Percentiles rank a stretch among this genome's conserved stretches.
These are phyloP conservation scores for Ormyrus thymus DNA, from an alignment of 2,888 invertebrate genomes.

Conservation along the genomic window DNA sequence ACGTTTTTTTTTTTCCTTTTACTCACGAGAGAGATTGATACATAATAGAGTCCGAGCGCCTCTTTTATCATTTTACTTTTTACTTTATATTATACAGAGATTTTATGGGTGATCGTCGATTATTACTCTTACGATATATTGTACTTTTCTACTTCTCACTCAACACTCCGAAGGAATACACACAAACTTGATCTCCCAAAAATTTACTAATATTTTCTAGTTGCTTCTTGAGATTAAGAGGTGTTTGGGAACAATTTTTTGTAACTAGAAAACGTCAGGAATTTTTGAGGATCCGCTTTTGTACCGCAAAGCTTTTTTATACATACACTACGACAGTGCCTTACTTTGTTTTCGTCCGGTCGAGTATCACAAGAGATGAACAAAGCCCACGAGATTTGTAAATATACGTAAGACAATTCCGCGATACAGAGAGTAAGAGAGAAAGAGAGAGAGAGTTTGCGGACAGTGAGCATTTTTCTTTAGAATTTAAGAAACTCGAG, in stretches of 20 bases:
- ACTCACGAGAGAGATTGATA: slow-evolving; percentile 13
- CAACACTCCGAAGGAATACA: neutral
- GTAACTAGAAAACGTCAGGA: slow-evolving; percentile 2
- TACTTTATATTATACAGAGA: neutral
- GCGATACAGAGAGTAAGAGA: neutral
- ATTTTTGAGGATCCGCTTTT: slow-evolving; percentile 21
- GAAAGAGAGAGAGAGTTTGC: slow-evolving; percentile 30
- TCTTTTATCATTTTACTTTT: neutral
- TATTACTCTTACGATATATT: neutral
- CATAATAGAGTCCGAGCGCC: slow-evolving; percentile 7
- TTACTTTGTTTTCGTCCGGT: slow-evolving; percentile 40
- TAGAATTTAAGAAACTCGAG: slow-evolving; percentile 49
- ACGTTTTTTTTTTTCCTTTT: neutral
- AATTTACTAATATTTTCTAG: slow-evolving; percentile 14
- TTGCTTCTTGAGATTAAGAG: neutral
- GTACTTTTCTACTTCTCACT: slow-evolving; percentile 9
- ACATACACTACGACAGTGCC: slow-evolving; percentile 35
- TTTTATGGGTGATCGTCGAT: slow-evolving; percentile 4
- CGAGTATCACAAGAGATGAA: slow-evolving; percentile 8
- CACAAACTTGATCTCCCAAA: neutral
- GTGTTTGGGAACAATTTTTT: neutral
- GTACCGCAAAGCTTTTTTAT: slow-evolving; percentile 18
- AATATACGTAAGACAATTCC: slow-evolving; percentile 32
- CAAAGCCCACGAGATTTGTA: slow-evolving; percentile 40
- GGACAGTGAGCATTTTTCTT: slow-evolving; percentile 31